These are phyloP conservation scores for Conus betulinus DNA, from an alignment of 1,140 invertebrate species.

Conservation along the genomic window DNA sequence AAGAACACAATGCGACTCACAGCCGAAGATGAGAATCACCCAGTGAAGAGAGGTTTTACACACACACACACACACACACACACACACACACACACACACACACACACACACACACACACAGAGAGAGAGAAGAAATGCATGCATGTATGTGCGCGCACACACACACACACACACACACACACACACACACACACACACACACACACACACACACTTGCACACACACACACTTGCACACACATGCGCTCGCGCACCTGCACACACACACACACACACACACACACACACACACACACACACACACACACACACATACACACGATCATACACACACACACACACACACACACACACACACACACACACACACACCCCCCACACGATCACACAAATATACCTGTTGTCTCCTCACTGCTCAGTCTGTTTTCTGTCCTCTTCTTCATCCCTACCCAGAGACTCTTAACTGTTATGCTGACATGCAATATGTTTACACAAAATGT, in stretches of 20 bases:
- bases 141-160: too few species aligned
- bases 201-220: neutral
- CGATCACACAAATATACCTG: too few species aligned
- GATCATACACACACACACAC: neutral
- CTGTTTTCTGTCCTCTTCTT: too few species aligned
- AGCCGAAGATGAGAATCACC: neutral
- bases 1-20: neutral
- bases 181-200: constrained; percentile 4
- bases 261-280: neutral
- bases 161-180: constrained; percentile 8
- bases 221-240: neutral
- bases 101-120: too few species aligned
- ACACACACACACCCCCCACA: too few species aligned
- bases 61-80: neutral
- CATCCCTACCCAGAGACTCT: too few species aligned
- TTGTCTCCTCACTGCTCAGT: too few species aligned
- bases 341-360: neutral
- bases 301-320: neutral
- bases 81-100: too few species aligned
- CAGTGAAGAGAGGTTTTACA: neutral
- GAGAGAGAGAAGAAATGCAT: too few species aligned
- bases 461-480: too few species aligned
- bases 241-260: neutral
- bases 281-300: neutral
- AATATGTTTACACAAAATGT: too few species aligned